Conservation (phyloP, 2,797 vertebrate species). For the Helicolenus hilgendorfi region DNA sequence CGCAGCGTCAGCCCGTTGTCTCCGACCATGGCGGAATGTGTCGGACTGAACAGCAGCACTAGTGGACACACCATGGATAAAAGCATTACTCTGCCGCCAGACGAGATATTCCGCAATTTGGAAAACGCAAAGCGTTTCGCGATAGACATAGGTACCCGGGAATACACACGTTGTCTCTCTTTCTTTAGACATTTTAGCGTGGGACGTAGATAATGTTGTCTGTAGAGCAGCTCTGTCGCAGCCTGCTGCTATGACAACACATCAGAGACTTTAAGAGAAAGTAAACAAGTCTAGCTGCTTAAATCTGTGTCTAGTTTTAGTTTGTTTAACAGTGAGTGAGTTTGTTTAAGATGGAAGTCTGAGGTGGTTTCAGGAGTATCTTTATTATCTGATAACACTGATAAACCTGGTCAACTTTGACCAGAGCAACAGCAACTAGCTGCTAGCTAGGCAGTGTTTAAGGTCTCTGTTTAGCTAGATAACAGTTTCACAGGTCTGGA, state of each 20-base stretch:
- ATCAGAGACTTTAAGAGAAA: slow-evolving; percentile 19
- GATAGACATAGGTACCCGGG: slow-evolving; percentile 95
- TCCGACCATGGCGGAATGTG: slow-evolving; percentile 94
- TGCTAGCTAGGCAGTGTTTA: slow-evolving; percentile 22
- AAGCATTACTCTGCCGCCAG: slow-evolving; percentile 97
- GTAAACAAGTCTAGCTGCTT: slow-evolving; percentile 47
- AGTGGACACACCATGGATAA: slow-evolving; percentile 94
- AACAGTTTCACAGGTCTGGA: not conserved
- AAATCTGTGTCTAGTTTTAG: no score
- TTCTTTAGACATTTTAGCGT: not conserved
- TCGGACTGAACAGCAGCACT: slow-evolving; percentile 85
- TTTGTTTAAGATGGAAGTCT: not conserved
- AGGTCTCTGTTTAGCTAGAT: not conserved
- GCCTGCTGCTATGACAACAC: slow-evolving; percentile 56
- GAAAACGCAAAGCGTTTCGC: slow-evolving; percentile 99
- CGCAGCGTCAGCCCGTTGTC: slow-evolving; percentile 41
- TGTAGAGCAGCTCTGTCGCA: slow-evolving; percentile 17
- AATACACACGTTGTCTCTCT: not conserved
- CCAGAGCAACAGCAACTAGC: slow-evolving; percentile 21
- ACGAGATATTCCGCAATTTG: slow-evolving; percentile 97
- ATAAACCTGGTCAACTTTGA: slow-evolving; percentile 36
- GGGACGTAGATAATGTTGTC: slow-evolving; percentile 12
- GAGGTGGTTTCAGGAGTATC: not conserved
- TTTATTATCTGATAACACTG: not conserved
- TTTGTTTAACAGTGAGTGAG: not conserved